A percentile compares a stretch with the other conserved stretches of the same genome.
phyloP scores from a whole-genome alignment of 2,113 vertebrate species.

The Cavia porcellus region DNA sequence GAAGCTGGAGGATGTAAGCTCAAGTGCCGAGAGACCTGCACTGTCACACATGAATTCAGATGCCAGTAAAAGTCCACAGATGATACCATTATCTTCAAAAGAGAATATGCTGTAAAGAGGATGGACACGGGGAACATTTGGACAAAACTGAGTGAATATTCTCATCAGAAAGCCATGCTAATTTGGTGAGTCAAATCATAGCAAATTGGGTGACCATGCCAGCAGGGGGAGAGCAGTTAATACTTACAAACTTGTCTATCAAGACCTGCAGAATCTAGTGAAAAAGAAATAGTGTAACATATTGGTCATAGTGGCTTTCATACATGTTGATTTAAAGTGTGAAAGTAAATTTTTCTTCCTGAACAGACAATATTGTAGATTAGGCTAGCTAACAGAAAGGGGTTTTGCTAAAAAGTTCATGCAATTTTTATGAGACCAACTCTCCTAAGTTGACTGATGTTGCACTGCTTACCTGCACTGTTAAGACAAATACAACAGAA shows the following conservation, averaged over 20 bases:
- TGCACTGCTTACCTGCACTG: background rate
- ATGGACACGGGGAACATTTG: background rate
- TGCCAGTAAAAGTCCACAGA: background rate
- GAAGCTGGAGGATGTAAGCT: background rate
- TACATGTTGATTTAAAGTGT: slow-evolving; percentile 41
- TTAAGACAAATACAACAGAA: slow-evolving; percentile 33
- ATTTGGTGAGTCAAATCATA: background rate
- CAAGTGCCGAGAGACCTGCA: background rate
- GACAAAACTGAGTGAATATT: background rate
- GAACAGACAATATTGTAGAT: background rate
- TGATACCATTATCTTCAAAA: background rate
- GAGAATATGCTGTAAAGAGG: background rate
- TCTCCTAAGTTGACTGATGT: slow-evolving; percentile 42
- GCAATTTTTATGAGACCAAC: slow-evolving; percentile 59
- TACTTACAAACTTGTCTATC: background rate
- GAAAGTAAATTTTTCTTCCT: slow-evolving; percentile 36
- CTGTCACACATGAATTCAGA: background rate
- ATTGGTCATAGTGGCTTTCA: background rate
- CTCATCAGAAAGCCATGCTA: background rate
- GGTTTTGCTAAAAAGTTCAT: slow-evolving; percentile 39
- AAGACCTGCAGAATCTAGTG: background rate
- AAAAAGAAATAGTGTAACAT: background rate
- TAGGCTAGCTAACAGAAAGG: background rate
- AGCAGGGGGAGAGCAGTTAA: background rate
- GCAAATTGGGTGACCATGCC: background rate